Percentiles rank a stretch among this genome's conserved stretches.
Conservation (phyloP, 2,888 invertebrate genomes). For the Heteromyza rotundicornis region DNA sequence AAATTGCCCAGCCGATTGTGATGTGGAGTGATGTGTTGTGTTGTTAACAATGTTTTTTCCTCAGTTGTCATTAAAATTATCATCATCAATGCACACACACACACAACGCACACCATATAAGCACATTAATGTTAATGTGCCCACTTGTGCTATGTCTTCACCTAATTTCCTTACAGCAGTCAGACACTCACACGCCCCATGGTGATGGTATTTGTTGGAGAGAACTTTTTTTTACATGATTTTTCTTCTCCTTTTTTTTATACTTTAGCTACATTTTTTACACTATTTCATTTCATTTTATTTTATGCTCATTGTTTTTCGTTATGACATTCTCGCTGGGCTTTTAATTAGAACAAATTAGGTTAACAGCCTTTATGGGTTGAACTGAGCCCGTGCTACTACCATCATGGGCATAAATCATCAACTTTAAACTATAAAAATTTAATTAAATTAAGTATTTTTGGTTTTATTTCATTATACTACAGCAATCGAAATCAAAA, state of each 20-base stretch:
- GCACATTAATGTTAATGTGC: too few relatives aligned
- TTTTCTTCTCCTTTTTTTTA: not conserved
- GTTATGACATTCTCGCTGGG: not conserved
- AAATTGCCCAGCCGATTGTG: not conserved
- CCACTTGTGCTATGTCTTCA: too few relatives aligned
- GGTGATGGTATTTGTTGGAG: not conserved
- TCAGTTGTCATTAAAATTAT: conserved; percentile 2
- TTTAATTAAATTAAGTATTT: too few relatives aligned
- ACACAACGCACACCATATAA: not conserved
- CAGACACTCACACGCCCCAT: not conserved
- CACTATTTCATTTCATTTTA: too few relatives aligned
- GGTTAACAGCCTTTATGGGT: not conserved
- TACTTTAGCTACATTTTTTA: too few relatives aligned
- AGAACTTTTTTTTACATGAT: too few relatives aligned
- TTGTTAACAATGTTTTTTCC: not conserved
- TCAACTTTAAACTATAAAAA: too few relatives aligned
- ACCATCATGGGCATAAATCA: too few relatives aligned
- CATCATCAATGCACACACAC: too few relatives aligned
- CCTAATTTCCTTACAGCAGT: not conserved
- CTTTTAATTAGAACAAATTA: conserved; percentile 1
- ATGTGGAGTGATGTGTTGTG: not conserved
- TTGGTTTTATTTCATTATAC: too few relatives aligned
- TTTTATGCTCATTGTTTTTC: too few relatives aligned
- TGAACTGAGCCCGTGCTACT: not conserved
- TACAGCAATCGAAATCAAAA: too few relatives aligned